A percentile compares a stretch with the other conserved stretches of the same genome.
Evolutionary conservation across 2,113 vertebrate genomes (phyloP).

Genomic region (Mastomys coucha): DNA sequence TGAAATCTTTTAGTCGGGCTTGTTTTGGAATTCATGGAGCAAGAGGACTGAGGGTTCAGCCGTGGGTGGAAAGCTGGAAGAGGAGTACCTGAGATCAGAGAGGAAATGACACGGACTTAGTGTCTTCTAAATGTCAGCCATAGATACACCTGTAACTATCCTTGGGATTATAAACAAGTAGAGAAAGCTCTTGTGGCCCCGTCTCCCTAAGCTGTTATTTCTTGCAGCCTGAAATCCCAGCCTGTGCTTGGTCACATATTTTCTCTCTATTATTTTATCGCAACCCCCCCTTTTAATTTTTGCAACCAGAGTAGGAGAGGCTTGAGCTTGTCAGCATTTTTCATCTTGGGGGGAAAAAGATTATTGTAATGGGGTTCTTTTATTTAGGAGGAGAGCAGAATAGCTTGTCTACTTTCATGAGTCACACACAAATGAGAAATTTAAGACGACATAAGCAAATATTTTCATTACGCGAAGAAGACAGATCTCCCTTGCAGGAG

Average conservation of each 20-base stretch:
- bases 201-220: not conserved
- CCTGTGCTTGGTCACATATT: constrained; percentile 9
- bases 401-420: constrained; percentile 70
- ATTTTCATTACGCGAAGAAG: constrained; percentile 71
- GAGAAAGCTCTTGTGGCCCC: not conserved
- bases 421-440: constrained; percentile 73
- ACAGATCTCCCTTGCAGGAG: constrained; percentile 75
- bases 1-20: not conserved
- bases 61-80: not conserved
- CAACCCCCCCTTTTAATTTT: constrained; percentile 17
- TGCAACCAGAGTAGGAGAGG: constrained; percentile 20
- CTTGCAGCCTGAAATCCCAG: not conserved
- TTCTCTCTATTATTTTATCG: constrained; percentile 36
- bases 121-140: constrained; percentile 21
- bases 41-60: not conserved
- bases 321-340: constrained; percentile 61
- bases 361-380: constrained; percentile 62
- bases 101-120: not conserved
- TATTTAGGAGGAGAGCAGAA: constrained; percentile 65
- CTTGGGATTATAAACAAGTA: not conserved
- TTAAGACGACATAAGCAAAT: constrained; percentile 77
- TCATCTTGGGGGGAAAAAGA: constrained; percentile 41
- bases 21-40: too few species aligned
- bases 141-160: not conserved
- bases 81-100: not conserved